Evolutionary conservation across 2,797 vertebrate species (phyloP).

Genomic region (Cossypha caffra): DNA sequence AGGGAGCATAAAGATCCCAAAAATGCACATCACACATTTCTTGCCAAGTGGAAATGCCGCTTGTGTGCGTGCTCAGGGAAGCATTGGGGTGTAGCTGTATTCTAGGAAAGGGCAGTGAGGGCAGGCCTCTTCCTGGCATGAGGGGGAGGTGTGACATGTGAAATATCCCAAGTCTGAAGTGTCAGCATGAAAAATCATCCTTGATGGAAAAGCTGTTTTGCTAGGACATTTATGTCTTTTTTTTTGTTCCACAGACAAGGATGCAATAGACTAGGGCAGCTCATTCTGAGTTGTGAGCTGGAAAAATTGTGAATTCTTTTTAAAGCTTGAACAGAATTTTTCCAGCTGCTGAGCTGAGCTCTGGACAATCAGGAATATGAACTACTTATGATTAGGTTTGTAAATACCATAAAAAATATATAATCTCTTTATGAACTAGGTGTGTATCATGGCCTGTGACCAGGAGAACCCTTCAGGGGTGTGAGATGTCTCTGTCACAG

Average conservation of each 20-base stretch:
- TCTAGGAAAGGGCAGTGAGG: constrained; percentile 37
- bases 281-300: background rate
- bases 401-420: background rate
- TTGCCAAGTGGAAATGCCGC: constrained; percentile 8
- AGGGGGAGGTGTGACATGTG: background rate
- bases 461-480: background rate
- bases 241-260: background rate
- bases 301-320: background rate
- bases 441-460: background rate
- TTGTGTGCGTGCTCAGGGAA: background rate
- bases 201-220: background rate
- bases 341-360: background rate
- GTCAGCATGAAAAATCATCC: background rate
- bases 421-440: background rate
- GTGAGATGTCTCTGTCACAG: background rate
- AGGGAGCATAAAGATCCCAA: background rate
- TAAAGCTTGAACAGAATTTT: background rate
- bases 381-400: background rate
- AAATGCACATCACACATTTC: fast-evolving
- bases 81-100: background rate
- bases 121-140: background rate
- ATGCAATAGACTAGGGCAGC: background rate
- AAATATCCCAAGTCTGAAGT: background rate
- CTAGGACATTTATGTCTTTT: background rate
- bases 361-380: background rate